These are phyloP conservation scores for Aphaenogaster floridana DNA, from an alignment of 1,140 invertebrate genomes.

Conservation along the genomic window DNA sequence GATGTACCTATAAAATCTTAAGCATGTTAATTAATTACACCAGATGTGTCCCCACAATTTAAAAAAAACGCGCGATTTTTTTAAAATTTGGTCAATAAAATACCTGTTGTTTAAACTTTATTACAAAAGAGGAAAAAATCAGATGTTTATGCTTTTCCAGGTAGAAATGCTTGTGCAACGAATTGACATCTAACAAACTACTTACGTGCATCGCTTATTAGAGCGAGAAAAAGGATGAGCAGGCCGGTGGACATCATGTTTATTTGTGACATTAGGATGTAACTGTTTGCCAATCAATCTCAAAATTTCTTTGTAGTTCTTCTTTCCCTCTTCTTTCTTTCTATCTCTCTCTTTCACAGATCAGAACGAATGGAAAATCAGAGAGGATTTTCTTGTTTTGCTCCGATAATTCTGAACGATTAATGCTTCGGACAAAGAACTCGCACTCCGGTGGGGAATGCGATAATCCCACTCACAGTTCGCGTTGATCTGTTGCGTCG, in stretches of 20 bases:
- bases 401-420: neutral
- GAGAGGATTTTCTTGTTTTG: neutral
- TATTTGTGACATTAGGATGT: neutral
- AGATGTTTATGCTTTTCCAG: neutral
- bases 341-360: neutral
- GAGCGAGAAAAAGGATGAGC: neutral
- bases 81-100: neutral
- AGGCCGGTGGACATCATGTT: conserved; percentile 37
- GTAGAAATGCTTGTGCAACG: neutral
- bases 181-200: conserved; percentile 16
- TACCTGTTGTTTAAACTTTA: neutral
- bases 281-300: neutral
- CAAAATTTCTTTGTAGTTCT: neutral
- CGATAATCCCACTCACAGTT: neutral
- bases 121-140: neutral
- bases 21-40: neutral
- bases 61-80: neutral
- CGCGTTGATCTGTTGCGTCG: neutral
- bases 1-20: neutral
- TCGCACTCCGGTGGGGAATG: neutral
- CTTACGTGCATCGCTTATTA: conserved; percentile 60
- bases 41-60: neutral
- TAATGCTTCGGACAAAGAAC: neutral
- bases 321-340: neutral
- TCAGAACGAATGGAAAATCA: neutral